Conservation (phyloP, 2,888 invertebrate species). For the Drosophila vallismaia region DNA sequence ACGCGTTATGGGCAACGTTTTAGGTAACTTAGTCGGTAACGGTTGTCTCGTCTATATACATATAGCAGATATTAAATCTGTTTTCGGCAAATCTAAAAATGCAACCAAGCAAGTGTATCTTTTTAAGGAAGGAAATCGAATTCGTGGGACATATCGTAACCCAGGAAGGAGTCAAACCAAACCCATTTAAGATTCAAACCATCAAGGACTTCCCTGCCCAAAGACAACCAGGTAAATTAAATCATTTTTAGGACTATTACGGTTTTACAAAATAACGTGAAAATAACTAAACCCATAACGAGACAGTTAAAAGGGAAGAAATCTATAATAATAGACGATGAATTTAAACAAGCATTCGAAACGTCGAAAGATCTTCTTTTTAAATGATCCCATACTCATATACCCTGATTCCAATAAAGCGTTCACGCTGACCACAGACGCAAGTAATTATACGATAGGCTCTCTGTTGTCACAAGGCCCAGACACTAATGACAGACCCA, state of each 20-base stretch:
- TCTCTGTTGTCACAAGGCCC: constrained; percentile 6
- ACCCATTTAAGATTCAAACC: constrained; percentile 11
- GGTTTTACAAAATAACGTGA: constrained; percentile 9
- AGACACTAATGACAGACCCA: constrained; percentile 4
- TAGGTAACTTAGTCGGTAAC: constrained; percentile 17
- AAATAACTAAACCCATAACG: constrained; percentile 9
- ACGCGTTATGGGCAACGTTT: not conserved
- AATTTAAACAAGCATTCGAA: constrained; percentile 7
- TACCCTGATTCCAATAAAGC: constrained; percentile 1
- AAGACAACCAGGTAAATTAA: not conserved
- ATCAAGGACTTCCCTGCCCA: constrained; percentile 9
- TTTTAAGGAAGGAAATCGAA: constrained; percentile 6
- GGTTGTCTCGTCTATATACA: constrained; percentile 32
- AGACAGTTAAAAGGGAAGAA: constrained; percentile 14
- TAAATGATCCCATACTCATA: constrained; percentile 9
- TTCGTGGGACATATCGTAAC: constrained; percentile 11
- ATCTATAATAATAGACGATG: not conserved
- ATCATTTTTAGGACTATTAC: not conserved
- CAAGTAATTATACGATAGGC: constrained; percentile 9
- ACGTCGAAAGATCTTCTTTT: constrained; percentile 5
- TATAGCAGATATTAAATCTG: constrained; percentile 12
- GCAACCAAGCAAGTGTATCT: not conserved
- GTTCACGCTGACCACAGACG: constrained; percentile 9
- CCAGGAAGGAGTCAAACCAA: constrained; percentile 5
- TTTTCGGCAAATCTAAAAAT: constrained; percentile 11